phyloP scores from a whole-genome alignment of 1,140 invertebrate genomes.

The Zaprionus capensis region DNA sequence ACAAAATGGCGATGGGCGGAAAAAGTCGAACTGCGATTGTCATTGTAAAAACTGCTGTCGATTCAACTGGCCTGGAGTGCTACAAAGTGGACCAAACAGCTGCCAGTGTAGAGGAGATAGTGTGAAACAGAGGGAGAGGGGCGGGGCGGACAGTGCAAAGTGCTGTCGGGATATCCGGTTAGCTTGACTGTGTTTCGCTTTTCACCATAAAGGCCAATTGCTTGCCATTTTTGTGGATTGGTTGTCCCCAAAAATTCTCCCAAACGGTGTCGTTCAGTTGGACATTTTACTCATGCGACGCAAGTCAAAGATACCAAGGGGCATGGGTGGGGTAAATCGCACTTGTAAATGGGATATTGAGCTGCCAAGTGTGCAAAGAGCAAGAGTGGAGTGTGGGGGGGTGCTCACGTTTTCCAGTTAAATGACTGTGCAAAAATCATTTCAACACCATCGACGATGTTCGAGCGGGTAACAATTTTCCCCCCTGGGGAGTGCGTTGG shows the following conservation, averaged over 20 bases:
- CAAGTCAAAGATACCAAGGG: constrained; percentile 23
- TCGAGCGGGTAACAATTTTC: constrained; percentile 16
- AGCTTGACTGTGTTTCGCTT: constrained; percentile 50
- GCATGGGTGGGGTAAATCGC: not conserved
- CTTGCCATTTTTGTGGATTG: constrained; percentile 71
- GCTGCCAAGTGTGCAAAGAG: constrained; percentile 57
- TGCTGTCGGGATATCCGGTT: constrained; percentile 54
- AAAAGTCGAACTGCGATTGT: not conserved
- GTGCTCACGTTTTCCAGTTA: constrained; percentile 8
- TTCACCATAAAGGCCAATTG: constrained; percentile 73
- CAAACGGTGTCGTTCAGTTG: constrained; percentile 28
- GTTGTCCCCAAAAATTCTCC: constrained; percentile 31
- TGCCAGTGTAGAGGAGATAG: not conserved
- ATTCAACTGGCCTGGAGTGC: constrained; percentile 19
- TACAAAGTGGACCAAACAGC: constrained; percentile 17
- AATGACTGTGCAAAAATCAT: constrained; percentile 44
- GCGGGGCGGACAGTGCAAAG: constrained; percentile 1
- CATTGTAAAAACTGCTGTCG: constrained; percentile 10
- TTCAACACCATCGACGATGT: constrained; percentile 23
- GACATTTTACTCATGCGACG: constrained; percentile 20
- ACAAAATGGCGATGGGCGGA: constrained; percentile 16
- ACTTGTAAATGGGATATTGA: constrained; percentile 63
- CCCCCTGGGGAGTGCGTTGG: constrained; percentile 6
- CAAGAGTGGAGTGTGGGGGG: not conserved
- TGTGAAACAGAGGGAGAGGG: not conserved